Conservation (phyloP, 2,113 vertebrate species). For the Cryptotis parvus region DNA sequence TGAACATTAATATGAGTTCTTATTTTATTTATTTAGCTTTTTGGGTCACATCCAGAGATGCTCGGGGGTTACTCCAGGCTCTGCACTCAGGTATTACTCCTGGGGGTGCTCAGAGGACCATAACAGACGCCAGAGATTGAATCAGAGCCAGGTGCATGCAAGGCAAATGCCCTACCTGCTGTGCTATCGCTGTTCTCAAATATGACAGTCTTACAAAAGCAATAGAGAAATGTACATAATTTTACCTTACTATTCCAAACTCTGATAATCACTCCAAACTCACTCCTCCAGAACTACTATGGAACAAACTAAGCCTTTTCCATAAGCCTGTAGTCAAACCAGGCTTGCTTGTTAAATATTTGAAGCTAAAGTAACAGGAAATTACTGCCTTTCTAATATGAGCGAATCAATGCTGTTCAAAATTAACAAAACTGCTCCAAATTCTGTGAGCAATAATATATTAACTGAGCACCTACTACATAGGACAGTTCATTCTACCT, state of each 20-base stretch:
- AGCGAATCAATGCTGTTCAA: constrained; percentile 31
- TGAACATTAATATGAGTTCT: too few species aligned
- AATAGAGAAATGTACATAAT: constrained; percentile 12
- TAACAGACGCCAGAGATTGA: too few species aligned
- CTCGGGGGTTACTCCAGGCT: too few species aligned
- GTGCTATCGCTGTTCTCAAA: too few species aligned
- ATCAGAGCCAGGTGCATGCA: too few species aligned
- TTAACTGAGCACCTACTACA: background rate
- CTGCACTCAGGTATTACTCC: too few species aligned
- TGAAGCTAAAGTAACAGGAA: constrained; percentile 43
- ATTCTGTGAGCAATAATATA: constrained; percentile 16
- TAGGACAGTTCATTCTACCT: background rate
- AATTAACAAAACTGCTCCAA: constrained; percentile 31
- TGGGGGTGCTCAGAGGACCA: too few species aligned
- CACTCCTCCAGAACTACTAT: constrained; percentile 17
- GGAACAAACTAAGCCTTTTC: constrained; percentile 20
- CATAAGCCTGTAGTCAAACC: background rate
- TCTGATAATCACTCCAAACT: constrained; percentile 28
- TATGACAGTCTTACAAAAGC: background rate
- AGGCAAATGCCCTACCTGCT: too few species aligned
- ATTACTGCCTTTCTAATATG: background rate
- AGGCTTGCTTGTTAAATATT: constrained; percentile 18
- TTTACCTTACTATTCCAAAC: constrained; percentile 36
- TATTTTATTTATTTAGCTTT: too few species aligned
- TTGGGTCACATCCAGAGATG: too few species aligned